A percentile compares a stretch with the other conserved stretches of the same genome.
These are phyloP conservation scores for Clusia tigrina DNA, from an alignment of 2,888 invertebrate species.

Conservation along the genomic window DNA sequence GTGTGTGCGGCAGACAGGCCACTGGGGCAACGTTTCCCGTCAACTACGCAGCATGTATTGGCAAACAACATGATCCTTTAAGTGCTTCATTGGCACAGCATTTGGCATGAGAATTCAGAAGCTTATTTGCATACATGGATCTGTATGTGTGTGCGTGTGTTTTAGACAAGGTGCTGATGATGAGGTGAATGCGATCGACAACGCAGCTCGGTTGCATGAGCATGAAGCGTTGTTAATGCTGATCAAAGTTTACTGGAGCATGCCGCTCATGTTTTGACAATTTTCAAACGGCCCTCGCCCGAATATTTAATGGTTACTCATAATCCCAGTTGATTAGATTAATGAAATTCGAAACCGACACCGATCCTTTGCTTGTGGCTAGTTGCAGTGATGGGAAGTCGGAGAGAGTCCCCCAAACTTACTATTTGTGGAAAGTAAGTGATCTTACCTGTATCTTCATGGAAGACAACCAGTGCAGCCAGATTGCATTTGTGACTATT, in stretches of 20 bases:
- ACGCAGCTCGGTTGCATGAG: background rate
- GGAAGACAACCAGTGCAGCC: too few relatives aligned
- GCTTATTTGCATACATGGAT: slow-evolving; percentile 25
- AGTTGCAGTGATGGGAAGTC: too few relatives aligned
- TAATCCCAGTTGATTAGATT: too few relatives aligned
- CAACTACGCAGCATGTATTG: background rate
- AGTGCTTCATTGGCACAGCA: slow-evolving; percentile 17
- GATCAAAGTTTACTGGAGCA: slow-evolving; percentile 4
- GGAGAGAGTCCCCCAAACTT: too few relatives aligned
- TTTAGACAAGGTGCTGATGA: too few relatives aligned
- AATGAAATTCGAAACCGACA: too few relatives aligned
- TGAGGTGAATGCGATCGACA: background rate
- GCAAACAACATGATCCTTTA: slow-evolving; percentile 29
- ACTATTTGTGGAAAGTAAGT: too few relatives aligned
- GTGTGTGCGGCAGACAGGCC: too few relatives aligned
- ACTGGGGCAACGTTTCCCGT: background rate
- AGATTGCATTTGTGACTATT: too few relatives aligned
- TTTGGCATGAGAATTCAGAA: slow-evolving; percentile 19
- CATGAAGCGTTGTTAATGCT: background rate
- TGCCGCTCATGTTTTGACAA: background rate
- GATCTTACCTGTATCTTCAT: background rate
- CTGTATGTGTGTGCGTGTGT: too few relatives aligned
- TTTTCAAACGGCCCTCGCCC: background rate
- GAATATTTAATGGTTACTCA: too few relatives aligned
- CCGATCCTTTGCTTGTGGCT: too few relatives aligned